Evolutionary conservation across 2,888 invertebrate genomes (phyloP).

Genomic region (Eupeodes luniger): DNA sequence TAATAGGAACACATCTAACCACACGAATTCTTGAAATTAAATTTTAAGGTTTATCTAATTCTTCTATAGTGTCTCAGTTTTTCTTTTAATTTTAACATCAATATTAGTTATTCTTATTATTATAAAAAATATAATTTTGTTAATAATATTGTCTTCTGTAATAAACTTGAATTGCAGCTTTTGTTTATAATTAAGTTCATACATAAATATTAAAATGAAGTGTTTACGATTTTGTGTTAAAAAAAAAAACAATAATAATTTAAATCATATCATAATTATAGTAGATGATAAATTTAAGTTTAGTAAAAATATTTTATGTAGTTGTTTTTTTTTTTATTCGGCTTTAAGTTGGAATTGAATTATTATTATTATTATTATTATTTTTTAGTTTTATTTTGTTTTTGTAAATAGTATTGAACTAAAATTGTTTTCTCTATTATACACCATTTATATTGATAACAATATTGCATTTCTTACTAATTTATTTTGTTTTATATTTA

Average conservation of each 20-base stretch:
- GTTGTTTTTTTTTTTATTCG: conserved; percentile 38
- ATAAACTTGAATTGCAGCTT: conserved; percentile 42
- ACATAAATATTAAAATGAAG: conserved; percentile 8
- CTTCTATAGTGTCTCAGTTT: too few relatives aligned
- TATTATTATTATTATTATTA: conserved; percentile 18
- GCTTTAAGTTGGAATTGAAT: conserved; percentile 56
- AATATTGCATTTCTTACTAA: conserved; percentile 46
- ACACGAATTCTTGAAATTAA: too few relatives aligned
- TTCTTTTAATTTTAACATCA: background rate
- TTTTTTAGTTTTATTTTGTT: conserved; percentile 19
- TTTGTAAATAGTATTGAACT: conserved; percentile 55
- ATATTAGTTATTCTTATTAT: background rate
- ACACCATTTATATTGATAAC: conserved; percentile 32
- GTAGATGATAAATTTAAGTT: conserved; percentile 63
- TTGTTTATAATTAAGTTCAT: conserved; percentile 25
- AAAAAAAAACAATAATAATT: conserved; percentile 10
- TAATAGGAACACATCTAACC: too few relatives aligned
- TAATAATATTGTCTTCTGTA: background rate
- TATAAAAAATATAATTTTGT: background rate
- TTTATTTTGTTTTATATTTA: conserved; percentile 40
- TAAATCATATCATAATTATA: conserved; percentile 69
- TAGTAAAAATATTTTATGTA: conserved; percentile 55
- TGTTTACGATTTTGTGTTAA: conserved; percentile 21
- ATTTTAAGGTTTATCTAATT: too few relatives aligned
- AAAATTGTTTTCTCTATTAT: conserved; percentile 22